These are phyloP conservation scores for Myodes glareolus DNA, from an alignment of 2,113 vertebrate genomes.

Conservation along the genomic window DNA sequence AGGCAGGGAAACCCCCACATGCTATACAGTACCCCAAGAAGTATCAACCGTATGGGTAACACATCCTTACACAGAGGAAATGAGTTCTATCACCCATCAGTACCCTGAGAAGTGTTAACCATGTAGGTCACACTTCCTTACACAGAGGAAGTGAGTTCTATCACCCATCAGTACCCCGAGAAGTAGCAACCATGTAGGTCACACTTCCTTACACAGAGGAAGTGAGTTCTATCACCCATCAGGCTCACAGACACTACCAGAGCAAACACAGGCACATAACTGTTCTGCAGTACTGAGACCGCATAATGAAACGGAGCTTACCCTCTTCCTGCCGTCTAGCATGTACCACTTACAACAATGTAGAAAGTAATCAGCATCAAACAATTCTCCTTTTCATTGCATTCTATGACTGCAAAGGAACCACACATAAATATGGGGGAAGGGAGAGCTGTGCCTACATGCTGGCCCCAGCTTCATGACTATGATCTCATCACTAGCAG, in stretches of 20 bases:
- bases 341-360: neutral
- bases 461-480: neutral
- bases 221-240: neutral
- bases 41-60: neutral
- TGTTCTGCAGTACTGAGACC: neutral
- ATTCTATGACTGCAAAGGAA: neutral
- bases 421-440: neutral
- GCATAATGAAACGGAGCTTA: neutral
- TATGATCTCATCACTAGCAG: neutral
- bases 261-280: neutral
- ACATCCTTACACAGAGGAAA: neutral
- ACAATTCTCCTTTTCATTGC: neutral
- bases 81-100: neutral
- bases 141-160: neutral
- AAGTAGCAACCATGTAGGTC: neutral
- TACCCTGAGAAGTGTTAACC: neutral
- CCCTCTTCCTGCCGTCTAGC: neutral
- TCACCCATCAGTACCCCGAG: neutral
- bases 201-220: neutral
- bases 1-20: neutral
- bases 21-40: neutral
- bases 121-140: neutral
- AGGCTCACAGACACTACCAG: neutral
- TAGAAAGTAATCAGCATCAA: neutral
- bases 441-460: neutral